Evolutionary conservation across 2,113 vertebrate species (phyloP).

Genomic region (Saccopteryx leptura): DNA sequence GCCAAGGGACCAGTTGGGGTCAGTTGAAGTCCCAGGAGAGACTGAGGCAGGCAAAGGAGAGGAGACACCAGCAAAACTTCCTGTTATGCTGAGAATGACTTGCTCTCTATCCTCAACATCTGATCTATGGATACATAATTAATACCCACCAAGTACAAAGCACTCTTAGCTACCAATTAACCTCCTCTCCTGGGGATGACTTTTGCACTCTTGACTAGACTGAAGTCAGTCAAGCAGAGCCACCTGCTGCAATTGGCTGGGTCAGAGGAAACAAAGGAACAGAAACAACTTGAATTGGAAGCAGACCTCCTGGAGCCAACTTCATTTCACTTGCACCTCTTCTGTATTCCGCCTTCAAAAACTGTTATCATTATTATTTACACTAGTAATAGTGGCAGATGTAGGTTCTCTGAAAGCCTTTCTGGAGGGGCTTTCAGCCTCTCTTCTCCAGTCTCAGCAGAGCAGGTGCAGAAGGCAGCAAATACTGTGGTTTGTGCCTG

Average conservation of each 20-base stretch:
- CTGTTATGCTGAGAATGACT: slow-evolving; percentile 18
- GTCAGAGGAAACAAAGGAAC: not conserved
- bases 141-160: slow-evolving; percentile 20
- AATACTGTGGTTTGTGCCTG: not conserved
- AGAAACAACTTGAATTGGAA: slow-evolving; percentile 29
- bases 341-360: slow-evolving; percentile 30
- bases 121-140: slow-evolving; percentile 33
- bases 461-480: slow-evolving; percentile 16
- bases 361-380: not conserved
- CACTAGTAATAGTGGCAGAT: not conserved
- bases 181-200: not conserved
- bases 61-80: not conserved
- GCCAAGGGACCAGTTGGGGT: slow-evolving; percentile 11
- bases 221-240: not conserved
- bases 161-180: not conserved
- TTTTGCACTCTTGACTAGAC: not conserved
- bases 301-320: slow-evolving; percentile 40
- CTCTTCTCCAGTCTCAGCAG: not conserved
- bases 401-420: slow-evolving; percentile 43
- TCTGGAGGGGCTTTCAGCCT: not conserved
- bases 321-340: slow-evolving; percentile 38
- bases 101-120: not conserved
- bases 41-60: slow-evolving; percentile 1
- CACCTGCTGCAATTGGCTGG: not conserved
- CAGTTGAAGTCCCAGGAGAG: not conserved